Evolutionary conservation across 2,113 vertebrate genomes (phyloP).

Genomic region (Nesospiza acunhae): DNA sequence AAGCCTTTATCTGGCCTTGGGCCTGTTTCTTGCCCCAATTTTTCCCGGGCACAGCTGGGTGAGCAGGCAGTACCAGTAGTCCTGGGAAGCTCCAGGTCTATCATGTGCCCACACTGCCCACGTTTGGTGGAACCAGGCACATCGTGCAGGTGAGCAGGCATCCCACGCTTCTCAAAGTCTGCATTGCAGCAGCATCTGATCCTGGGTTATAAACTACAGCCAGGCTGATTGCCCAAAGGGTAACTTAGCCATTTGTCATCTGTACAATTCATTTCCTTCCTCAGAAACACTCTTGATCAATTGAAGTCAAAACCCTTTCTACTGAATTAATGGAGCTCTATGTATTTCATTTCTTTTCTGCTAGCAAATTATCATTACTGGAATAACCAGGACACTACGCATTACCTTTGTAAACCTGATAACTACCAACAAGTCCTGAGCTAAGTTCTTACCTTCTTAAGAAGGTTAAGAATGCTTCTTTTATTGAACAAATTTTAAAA

Average conservation of each 20-base stretch:
- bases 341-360: not conserved
- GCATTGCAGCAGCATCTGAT: not conserved
- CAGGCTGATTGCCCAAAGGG: not conserved
- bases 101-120: not conserved
- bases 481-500: not conserved
- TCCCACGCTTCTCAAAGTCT: not conserved
- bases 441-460: not conserved
- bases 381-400: not conserved
- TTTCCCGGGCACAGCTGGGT: not conserved
- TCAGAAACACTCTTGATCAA: not conserved
- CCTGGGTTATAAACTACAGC: not conserved
- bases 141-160: not conserved
- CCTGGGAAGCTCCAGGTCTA: not conserved
- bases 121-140: not conserved
- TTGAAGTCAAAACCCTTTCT: not conserved
- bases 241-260: not conserved
- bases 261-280: not conserved
- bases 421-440: not conserved
- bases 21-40: not conserved
- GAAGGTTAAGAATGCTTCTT: not conserved
- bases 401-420: not conserved
- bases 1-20: not conserved
- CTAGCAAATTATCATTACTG: not conserved
- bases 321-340: not conserved
- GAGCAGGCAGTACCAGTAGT: not conserved